Percentiles rank a stretch among this genome's conserved stretches.
Evolutionary conservation across 2,888 invertebrate species (phyloP).

Genomic region (Netelia fuscicornis): DNA sequence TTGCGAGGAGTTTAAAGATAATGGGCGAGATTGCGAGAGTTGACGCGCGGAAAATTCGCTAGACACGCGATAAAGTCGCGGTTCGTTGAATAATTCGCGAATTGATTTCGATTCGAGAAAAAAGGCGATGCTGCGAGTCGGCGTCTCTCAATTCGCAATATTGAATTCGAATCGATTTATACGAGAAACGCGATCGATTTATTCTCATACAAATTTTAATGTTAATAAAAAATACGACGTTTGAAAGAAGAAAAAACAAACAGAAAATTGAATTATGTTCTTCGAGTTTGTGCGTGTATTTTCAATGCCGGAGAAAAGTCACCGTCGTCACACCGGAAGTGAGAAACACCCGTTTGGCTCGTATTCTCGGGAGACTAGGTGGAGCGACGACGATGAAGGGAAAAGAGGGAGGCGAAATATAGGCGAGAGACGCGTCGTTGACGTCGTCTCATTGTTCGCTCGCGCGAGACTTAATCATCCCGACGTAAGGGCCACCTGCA

Average conservation of each 20-base stretch:
- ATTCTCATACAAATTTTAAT: too few species aligned
- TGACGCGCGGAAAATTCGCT: constrained; percentile 76
- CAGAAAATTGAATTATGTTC: too few species aligned
- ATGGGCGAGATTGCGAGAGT: constrained; percentile 60
- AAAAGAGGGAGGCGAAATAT: background rate
- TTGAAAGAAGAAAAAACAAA: too few species aligned
- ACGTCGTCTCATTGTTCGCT: constrained; percentile 78
- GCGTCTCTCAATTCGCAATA: too few species aligned
- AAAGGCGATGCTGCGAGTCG: too few species aligned
- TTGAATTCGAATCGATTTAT: too few species aligned
- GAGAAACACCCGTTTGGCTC: constrained; percentile 74
- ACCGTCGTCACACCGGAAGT: constrained; percentile 73
- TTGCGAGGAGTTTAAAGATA: constrained; percentile 53
- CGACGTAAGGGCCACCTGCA: constrained; percentile 79
- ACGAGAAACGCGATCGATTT: too few species aligned
- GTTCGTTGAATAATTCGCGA: constrained; percentile 41
- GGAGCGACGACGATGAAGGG: background rate
- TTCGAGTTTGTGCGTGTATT: too few species aligned
- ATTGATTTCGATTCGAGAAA: constrained; percentile 12
- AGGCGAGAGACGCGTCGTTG: constrained; percentile 40
- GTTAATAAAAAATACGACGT: too few species aligned
- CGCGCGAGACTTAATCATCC: constrained; percentile 78
- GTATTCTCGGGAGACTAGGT: constrained; percentile 4
- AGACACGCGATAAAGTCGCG: constrained; percentile 69
- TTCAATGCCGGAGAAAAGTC: too few species aligned